Base-by-base conservation (phyloP, 2,888 invertebrate species). In the Tiliacea aurago region DNA sequence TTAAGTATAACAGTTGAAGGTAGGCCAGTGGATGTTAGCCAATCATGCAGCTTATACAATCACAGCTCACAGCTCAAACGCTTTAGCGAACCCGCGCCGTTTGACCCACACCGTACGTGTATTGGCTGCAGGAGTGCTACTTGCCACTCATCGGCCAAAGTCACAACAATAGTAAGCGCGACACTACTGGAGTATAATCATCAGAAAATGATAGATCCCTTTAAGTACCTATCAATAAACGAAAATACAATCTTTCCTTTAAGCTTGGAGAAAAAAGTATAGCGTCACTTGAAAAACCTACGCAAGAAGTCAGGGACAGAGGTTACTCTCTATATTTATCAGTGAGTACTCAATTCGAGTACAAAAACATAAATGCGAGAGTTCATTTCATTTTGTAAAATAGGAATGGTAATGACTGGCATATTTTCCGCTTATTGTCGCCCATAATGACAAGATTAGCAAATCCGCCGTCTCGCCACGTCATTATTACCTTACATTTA, bases 361-460 rank as follows among this genome's bases (percentile, higher is more conserved):
- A 43, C 41, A 76, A 65, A 66, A 70, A 59, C 70, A 28, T 47
- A 59, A 62, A 72, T 41, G 41, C 4, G 28, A 33, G 23, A 37
- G n/a, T 61, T 59, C 56, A 67, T n/a, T 74, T 61, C 68, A 68
- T 43, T 62, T 51, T 64, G 63, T 58, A 23, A 66, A 66, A 67
- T 64, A 65, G 59, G 11, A 18, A 18, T 37, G 11, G 61, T 66
- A 70, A 73, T 73, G 75, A 84, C 72, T 65, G 37, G 51, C 20
- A 62, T 73, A 75, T 67, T 58, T 73, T 73, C 49, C 18, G 13
- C 45, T 55, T 28, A 28, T n/a, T 20, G 41, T 58, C 28, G 33
- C 20, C 58, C 11, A n/a, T 63, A 76, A 59, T 65, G 73, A 85
- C 70, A 76, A 75, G 47, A 69, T 75, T 76, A 28, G 80, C 41